Evolutionary conservation across 2,113 vertebrate genomes (phyloP), one percentile per base, ranked within the genome.

Genomic region (Antechinus flavipes): DNA sequence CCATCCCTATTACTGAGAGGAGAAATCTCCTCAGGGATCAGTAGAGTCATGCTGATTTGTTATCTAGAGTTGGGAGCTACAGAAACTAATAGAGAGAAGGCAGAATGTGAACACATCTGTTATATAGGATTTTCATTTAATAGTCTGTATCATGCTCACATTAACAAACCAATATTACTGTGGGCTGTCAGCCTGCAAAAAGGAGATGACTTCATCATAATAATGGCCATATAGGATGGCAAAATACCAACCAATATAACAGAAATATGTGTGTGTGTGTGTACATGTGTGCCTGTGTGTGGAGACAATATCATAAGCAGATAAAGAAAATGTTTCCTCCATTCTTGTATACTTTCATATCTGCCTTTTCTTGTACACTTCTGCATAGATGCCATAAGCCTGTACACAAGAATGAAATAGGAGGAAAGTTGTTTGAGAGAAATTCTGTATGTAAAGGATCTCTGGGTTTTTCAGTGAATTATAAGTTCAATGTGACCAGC

Each of bases 21-120:
- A 53, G 91, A 93, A 91, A 84, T 42, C 35, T n/a, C 68, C 68
- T n/a, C 68, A 84, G 68, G 68, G 68, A 84, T 84, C 16, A 8
- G 68, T 42, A 84, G 68, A 84, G n/a, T 84, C n/a, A 23, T 42
- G 68, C n/a, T 84, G 68, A 84, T 84, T 84, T 84, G 68, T 84
- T 84, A 84, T 84, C 68, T 84, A 42, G 68, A 42, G 35, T n/a
- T 76, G 55, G 68, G 91, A 94, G 91, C 58, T 8, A 42, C 35
- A 0, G 0, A 56, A 90, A 93, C 27, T 11, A 52, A 7, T 19
- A 30, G 52, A 52, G 55, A 50, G 22, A 27, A 56, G 90, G 42
- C 4, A 12, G n/a, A 61, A 9, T 6, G 2, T 0, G 47, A 89
- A n/a, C 0, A 2, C 53, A 10, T 25, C 49, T 47, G 42, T 8